phyloP scores from a whole-genome alignment of 2,888 invertebrate species.

The Lasioglossum villosulum region DNA sequence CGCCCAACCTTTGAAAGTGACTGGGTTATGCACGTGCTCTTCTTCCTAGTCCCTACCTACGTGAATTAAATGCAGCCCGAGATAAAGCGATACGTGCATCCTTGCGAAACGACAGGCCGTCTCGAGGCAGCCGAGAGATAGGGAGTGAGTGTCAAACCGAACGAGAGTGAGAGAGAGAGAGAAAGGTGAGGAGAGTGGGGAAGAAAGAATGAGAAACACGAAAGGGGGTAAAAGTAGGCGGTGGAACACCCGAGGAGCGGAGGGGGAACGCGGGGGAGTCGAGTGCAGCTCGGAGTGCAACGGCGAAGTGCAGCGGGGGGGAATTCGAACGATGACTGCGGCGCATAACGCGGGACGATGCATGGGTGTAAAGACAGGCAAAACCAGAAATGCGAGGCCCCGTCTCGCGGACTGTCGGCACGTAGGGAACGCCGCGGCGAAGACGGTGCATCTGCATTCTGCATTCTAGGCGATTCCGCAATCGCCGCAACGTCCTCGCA shows the following conservation, averaged over 20 bases:
- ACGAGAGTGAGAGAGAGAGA: slow-evolving; percentile 16
- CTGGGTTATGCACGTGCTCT: slow-evolving; percentile 75
- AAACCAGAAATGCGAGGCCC: slow-evolving; percentile 69
- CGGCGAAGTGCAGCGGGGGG: slow-evolving; percentile 2
- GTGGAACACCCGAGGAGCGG: not conserved
- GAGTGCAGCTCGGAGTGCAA: not conserved
- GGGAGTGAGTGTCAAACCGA: slow-evolving; percentile 16
- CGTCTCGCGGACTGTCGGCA: slow-evolving; percentile 63
- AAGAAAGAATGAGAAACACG: not conserved
- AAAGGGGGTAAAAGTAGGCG: slow-evolving; percentile 20
- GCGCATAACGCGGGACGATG: slow-evolving; percentile 58
- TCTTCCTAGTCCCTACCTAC: slow-evolving; percentile 75
- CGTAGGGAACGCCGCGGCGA: slow-evolving; percentile 56
- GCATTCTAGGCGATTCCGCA: slow-evolving; percentile 67
- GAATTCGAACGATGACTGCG: slow-evolving; percentile 58
- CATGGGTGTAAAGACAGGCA: slow-evolving; percentile 61
- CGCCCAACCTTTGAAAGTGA: slow-evolving; percentile 76
- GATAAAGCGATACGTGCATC: slow-evolving; percentile 74
- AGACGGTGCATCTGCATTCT: slow-evolving; percentile 45
- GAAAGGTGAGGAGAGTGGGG: not conserved
- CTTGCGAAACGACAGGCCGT: slow-evolving; percentile 72
- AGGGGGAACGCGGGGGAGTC: slow-evolving; percentile 1
- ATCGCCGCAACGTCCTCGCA: slow-evolving; percentile 62
- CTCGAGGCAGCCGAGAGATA: slow-evolving; percentile 32
- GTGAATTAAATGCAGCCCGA: slow-evolving; percentile 73